These are phyloP conservation scores for Timema podura DNA, from an alignment of 2,888 invertebrate genomes.

Conservation along the genomic window DNA sequence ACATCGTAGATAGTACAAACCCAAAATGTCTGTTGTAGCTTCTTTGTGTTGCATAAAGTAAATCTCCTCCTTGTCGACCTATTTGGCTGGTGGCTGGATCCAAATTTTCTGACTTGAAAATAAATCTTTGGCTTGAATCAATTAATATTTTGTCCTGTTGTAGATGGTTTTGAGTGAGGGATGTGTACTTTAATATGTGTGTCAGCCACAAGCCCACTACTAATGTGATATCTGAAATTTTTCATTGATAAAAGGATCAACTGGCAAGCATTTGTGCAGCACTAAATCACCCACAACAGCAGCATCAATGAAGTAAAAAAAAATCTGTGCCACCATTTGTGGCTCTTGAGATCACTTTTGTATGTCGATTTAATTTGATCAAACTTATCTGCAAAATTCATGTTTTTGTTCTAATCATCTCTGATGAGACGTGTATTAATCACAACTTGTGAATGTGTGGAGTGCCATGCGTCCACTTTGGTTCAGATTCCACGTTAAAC, in stretches of 20 bases:
- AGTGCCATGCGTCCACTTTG: too few relatives aligned
- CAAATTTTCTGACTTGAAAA: slow-evolving; percentile 3
- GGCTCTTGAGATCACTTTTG: slow-evolving; percentile 37
- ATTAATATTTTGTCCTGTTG: too few relatives aligned
- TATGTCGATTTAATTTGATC: slow-evolving; percentile 38
- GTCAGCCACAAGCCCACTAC: slow-evolving; percentile 26
- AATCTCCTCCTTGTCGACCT: slow-evolving; percentile 29
- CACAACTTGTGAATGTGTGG: too few relatives aligned
- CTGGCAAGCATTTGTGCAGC: too few relatives aligned
- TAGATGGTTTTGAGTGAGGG: too few relatives aligned
- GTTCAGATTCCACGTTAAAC: neutral
- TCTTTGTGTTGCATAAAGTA: slow-evolving; percentile 31
- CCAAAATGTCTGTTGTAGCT: slow-evolving; percentile 32
- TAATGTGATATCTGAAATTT: slow-evolving; percentile 19
- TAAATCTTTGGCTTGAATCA: too few relatives aligned
- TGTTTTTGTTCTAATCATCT: slow-evolving; percentile 36
- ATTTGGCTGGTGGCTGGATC: slow-evolving; percentile 32
- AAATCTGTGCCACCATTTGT: slow-evolving; percentile 39
- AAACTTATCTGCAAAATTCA: slow-evolving; percentile 39
- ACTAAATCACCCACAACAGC: slow-evolving; percentile 30
- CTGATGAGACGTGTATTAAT: too few relatives aligned
- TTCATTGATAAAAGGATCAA: too few relatives aligned
- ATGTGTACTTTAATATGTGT: slow-evolving; percentile 4
- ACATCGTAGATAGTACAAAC: slow-evolving; percentile 31
- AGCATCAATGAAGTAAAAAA: slow-evolving; percentile 37